These are phyloP conservation scores for Xiphophorus birchmanni DNA, from an alignment of 2,797 vertebrate species.

Conservation along the genomic window DNA sequence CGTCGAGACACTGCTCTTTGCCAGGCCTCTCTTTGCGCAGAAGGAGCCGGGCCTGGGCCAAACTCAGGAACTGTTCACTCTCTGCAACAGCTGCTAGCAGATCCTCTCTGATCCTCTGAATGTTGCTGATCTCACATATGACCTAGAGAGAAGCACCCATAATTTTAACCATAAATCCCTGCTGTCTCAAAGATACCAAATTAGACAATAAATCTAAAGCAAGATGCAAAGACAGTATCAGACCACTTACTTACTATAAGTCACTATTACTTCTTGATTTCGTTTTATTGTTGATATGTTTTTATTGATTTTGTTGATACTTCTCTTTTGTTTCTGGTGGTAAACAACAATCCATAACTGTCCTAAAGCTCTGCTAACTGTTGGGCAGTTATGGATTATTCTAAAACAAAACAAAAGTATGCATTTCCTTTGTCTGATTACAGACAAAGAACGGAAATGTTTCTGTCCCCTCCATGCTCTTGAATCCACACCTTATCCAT, in stretches of 20 bases:
- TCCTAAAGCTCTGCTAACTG: neutral
- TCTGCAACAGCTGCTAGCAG: conserved; percentile 83
- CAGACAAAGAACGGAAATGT: neutral
- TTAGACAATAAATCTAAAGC: neutral
- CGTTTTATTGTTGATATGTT: neutral
- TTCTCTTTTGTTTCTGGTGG: neutral
- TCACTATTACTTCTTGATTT: neutral
- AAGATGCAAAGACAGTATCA: neutral
- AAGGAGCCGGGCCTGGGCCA: conserved; percentile 84
- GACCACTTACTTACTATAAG: neutral
- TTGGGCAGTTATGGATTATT: neutral
- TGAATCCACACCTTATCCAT: neutral
- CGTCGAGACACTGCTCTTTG: conserved; percentile 87
- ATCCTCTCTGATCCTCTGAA: conserved; percentile 84
- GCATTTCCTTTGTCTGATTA: neutral
- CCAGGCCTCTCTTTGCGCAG: conserved; percentile 83
- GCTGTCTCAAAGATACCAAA: neutral
- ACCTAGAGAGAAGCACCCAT: conserved; percentile 73
- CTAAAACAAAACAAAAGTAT: neutral
- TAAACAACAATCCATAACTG: neutral
- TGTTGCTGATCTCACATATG: conserved; percentile 81
- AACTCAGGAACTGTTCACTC: conserved; percentile 81
- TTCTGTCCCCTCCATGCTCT: neutral
- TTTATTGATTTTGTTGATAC: neutral
- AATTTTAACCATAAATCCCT: neutral